Evolutionary conservation across 1,140 invertebrate genomes (phyloP), one percentile per base, ranked within the genome.

Genomic region (Megathymus violae): DNA sequence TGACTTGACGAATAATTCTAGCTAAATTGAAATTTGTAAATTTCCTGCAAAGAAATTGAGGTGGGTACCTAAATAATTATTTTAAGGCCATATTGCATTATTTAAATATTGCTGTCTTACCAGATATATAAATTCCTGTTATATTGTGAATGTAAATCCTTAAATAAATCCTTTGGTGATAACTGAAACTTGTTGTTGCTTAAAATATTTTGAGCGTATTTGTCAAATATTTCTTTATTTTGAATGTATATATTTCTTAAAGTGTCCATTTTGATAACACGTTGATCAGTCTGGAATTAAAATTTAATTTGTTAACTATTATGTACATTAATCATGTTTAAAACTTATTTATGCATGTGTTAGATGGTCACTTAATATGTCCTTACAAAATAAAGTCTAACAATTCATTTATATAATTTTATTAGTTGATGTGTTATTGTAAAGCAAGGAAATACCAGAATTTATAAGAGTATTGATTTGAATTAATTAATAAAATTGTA

Each of bases 21-120:
- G 93, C 93, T 36, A 94, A 91, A 74, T 92, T 89, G 85, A 96
- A 94, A 70, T 94, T 92, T 78, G 94, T 96, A n/a, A 96, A 92
- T 87, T 94, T 94, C 95, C 95, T 91, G 70, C 66, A 88, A 78
- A 13, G 63, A 47, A 50, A 11, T 4, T 22, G 16, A 19, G 3
- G 1, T 38, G 10, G 14, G 36, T n/a, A 36, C 27, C 4, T 38
- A 3, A 4, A 38, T 17, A 5, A 43, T 43, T 7, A 3, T 14
- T 3, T 16, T 27, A 10, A 27, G 6, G 16, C 16, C 6, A 25
- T 25, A 25, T 25, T n/a, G n/a, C n/a, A n/a, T 25, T 25, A 25
- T 25, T 25, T 25, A 25, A 25, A 25, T 25, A 3, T 25, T 25
- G 22, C 3, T 3, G 10, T 36, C 72, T 69, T 77, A 88, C 80